Evolutionary conservation across 1,140 invertebrate species (phyloP).

Genomic region (Conus betulinus): DNA sequence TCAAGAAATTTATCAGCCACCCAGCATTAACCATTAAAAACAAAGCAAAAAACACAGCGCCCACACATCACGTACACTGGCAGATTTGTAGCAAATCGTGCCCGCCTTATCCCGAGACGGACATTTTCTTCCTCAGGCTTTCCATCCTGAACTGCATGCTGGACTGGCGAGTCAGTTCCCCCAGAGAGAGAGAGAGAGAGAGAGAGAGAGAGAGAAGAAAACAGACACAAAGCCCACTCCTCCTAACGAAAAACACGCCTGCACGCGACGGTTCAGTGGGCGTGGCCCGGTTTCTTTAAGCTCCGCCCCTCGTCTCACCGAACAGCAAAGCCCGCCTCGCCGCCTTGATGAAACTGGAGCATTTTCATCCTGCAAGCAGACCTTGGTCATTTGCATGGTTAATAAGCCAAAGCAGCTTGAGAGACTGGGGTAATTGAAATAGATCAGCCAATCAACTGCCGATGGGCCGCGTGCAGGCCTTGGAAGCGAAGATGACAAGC

Average conservation of each 20-base stretch:
- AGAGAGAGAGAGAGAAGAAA: no score
- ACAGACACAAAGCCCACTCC: no score
- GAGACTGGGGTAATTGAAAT: neutral
- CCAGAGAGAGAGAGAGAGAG: no score
- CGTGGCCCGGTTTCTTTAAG: neutral
- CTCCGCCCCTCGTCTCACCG: neutral
- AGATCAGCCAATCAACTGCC: constrained; percentile 29
- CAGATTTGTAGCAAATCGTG: no score
- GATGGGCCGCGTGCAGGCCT: constrained; percentile 5
- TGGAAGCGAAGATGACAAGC: constrained; percentile 33
- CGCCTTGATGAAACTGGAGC: constrained; percentile 4
- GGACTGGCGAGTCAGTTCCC: no score
- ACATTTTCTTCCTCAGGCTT: no score
- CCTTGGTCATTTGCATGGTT: constrained; percentile 17
- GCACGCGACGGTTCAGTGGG: neutral
- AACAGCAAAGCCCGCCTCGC: neutral
- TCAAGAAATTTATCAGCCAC: no score
- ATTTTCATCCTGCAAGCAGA: constrained; percentile 14
- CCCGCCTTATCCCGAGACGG: no score
- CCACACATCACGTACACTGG: no score
- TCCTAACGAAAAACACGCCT: neutral
- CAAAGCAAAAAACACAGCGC: no score
- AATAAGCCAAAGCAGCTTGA: constrained; percentile 25
- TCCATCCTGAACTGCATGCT: no score
- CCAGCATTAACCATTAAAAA: no score